These are phyloP conservation scores for Vanessa tameamea DNA, from an alignment of 1,140 invertebrate genomes.

Conservation along the genomic window DNA sequence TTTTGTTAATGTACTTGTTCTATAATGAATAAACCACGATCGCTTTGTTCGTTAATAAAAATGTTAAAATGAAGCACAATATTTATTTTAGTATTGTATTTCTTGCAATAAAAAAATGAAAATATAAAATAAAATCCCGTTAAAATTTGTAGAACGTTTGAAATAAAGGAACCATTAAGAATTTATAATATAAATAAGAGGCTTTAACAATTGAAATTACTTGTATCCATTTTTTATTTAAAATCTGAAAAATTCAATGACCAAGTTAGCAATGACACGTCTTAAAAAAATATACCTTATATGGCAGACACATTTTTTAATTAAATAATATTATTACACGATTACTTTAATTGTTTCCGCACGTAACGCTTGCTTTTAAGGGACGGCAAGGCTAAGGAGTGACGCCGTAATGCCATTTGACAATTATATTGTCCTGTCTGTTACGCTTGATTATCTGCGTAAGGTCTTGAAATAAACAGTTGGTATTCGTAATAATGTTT, in stretches of 20 bases:
- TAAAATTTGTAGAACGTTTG: too few relatives aligned
- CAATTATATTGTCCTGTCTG: constrained; percentile 9
- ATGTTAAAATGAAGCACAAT: too few relatives aligned
- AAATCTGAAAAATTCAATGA: neutral
- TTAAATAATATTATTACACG: constrained; percentile 6
- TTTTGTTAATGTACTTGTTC: neutral
- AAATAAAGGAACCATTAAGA: too few relatives aligned
- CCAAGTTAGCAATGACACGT: neutral
- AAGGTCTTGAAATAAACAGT: neutral
- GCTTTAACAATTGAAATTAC: too few relatives aligned
- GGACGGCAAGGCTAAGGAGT: constrained; percentile 1
- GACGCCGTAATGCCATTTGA: constrained; percentile 2
- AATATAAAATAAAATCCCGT: too few relatives aligned
- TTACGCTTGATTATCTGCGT: constrained; percentile 7
- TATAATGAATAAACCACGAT: too few relatives aligned
- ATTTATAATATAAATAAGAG: too few relatives aligned
- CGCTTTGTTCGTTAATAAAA: too few relatives aligned
- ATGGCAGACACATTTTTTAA: neutral
- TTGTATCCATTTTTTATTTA: too few relatives aligned
- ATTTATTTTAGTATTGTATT: too few relatives aligned
- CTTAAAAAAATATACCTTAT: constrained; percentile 5
- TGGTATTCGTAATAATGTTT: neutral
- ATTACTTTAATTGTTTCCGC: constrained; percentile 15
- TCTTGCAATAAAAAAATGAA: too few relatives aligned
- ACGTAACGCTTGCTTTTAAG: constrained; percentile 2